A percentile compares a stretch with the other conserved stretches of the same genome.
Evolutionary conservation across 2,113 vertebrate species (phyloP).

Genomic region (Bothrops jararaca): DNA sequence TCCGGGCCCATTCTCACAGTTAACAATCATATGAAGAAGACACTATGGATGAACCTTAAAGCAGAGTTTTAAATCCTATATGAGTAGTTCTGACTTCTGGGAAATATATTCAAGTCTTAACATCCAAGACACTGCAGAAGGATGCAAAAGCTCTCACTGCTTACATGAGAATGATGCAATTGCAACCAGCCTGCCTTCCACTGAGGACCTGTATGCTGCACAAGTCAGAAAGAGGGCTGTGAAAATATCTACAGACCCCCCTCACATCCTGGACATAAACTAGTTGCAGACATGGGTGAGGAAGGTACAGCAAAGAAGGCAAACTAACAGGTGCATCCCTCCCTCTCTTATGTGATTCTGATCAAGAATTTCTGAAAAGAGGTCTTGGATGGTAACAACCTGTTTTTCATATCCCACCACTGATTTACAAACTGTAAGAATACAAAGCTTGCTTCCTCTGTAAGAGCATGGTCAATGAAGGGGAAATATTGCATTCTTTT

Average conservation of each 20-base stretch:
- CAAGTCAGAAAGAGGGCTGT: background rate
- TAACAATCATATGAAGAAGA: background rate
- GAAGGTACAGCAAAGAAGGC: background rate
- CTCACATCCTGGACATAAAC: background rate
- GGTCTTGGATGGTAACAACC: conserved; percentile 44
- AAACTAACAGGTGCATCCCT: background rate
- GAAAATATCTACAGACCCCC: background rate
- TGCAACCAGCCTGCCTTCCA: background rate
- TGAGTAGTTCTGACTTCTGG: background rate
- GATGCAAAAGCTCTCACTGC: background rate
- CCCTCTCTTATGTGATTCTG: background rate
- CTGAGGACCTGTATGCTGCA: background rate
- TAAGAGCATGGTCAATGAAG: conserved; percentile 54
- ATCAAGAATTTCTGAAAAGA: background rate
- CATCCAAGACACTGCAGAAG: background rate
- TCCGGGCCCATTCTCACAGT: background rate
- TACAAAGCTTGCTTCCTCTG: conserved; percentile 47
- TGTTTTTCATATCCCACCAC: conserved; percentile 43
- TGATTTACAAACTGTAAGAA: conserved; percentile 53
- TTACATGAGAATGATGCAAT: background rate
- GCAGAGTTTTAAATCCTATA: background rate
- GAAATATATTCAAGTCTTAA: background rate
- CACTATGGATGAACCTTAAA: background rate
- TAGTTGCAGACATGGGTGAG: background rate
- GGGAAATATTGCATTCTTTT: conserved; percentile 49